Base-by-base conservation (phyloP, 2,888 invertebrate species). In the Mayetiola destructor region DNA sequence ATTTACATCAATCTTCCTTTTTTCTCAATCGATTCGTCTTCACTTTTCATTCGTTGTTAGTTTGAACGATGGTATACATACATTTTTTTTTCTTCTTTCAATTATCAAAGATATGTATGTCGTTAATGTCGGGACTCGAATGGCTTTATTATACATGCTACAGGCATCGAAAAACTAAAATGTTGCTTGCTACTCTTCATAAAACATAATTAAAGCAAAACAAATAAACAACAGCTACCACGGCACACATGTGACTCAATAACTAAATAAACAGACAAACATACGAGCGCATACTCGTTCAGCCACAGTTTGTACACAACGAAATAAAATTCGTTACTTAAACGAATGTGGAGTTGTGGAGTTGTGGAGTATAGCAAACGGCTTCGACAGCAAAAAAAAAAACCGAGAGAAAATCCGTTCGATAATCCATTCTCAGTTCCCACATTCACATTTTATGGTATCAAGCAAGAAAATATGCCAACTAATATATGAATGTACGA, bases 141-240 rank as follows among this genome's bases (percentile, higher is more conserved):
- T n/a, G 23, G 23, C 9, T 27, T 27, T 27, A 48, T 9, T n/a
- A 27, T 37, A 16, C n/a, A 37, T n/a, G n/a, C n/a, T 48, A 48
- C 14, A 48, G 27, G 48, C 48, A 27, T 48, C 48, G 27, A 48
- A 3, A 48, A 48, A 48, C 48, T 48, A 48, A 27, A 23, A 27
- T n/a, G n/a, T n/a, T n/a, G n/a, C n/a, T n/a, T n/a, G n/a, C 23
- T 48, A 48, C n/a, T 48, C 16, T 16, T 16, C 48, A 48, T 48
- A 48, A 48, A 48, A 48, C 48, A 48, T 48, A 48, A 48, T 48
- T 48, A 48, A 48, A 48, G 48, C 27, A 48, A 48, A 48, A 48
- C 27, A 48, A 48, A 27, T 27, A 48, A 48, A 48, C 48, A 48
- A 27, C 27, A n/a, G 27, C 23, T 27, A 2, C 48, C 48, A 27